phyloP scores from a whole-genome alignment of 1,140 invertebrate species.

The Holotrichia oblita region DNA sequence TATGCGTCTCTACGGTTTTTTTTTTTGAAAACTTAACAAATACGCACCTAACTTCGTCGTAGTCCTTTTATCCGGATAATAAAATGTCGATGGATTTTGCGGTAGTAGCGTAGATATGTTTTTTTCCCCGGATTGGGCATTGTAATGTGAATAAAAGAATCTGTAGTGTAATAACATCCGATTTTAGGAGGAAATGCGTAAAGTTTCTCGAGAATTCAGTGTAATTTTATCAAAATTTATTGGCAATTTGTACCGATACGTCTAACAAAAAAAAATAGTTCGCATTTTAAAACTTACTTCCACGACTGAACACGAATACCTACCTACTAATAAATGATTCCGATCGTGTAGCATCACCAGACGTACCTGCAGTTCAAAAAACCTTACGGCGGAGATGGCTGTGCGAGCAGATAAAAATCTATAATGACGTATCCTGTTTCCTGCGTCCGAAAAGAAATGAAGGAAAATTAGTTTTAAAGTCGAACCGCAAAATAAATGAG shows the following conservation, averaged over 20 bases:
- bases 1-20: background rate
- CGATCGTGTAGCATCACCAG: conserved; percentile 7
- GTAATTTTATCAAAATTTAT: too few species aligned
- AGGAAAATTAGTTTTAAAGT: conserved; percentile 40
- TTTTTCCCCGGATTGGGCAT: background rate
- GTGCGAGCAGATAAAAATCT: conserved; percentile 26
- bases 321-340: conserved; percentile 24
- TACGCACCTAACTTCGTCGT: conserved; percentile 30
- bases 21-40: conserved; percentile 17
- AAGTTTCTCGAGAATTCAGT: too few species aligned
- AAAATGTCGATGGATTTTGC: conserved; percentile 17
- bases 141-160: background rate
- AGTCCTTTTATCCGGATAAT: conserved; percentile 15
- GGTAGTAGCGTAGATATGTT: background rate
- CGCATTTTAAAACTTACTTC: too few species aligned
- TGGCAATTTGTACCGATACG: too few species aligned
- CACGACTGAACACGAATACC: background rate
- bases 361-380: background rate
- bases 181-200: background rate
- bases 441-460: conserved; percentile 31
- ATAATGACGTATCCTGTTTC: conserved; percentile 31
- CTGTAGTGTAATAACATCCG: background rate
- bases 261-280: too few species aligned
- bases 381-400: background rate
- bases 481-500: conserved; percentile 38